Percentiles rank a stretch among this genome's conserved stretches.
Conservation (phyloP, 1,140 invertebrate species). For the Cotesia vestalis region DNA sequence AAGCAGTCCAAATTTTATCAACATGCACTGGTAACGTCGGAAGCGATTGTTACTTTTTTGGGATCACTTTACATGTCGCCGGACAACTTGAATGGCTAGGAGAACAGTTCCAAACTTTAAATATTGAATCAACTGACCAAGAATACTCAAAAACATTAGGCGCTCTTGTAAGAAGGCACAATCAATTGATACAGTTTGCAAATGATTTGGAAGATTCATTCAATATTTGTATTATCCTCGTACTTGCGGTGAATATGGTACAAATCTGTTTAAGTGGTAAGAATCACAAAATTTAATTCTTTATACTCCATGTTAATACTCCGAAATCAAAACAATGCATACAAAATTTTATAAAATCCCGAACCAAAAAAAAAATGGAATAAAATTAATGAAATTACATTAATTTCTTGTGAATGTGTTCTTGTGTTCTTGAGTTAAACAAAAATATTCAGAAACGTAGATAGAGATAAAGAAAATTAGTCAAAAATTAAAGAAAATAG, state of each 20-base stretch:
- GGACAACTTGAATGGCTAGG: constrained; percentile 42
- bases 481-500: not conserved
- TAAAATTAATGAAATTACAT: no score
- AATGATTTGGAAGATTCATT: constrained; percentile 32
- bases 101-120: constrained; percentile 10
- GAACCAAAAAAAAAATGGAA: no score
- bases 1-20: constrained; percentile 30
- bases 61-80: constrained; percentile 41
- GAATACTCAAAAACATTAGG: constrained; percentile 13
- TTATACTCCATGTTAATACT: no score
- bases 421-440: no score
- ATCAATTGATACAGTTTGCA: constrained; percentile 28
- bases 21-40: constrained; percentile 40
- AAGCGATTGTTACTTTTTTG: constrained; percentile 41
- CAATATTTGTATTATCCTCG: constrained; percentile 36
- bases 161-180: constrained; percentile 33
- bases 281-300: not conserved
- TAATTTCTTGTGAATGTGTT: no score
- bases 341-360: no score
- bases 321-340: no score
- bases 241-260: constrained; percentile 35
- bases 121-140: not conserved
- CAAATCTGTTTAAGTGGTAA: constrained; percentile 49
- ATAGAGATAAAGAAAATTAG: no score
- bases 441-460: no score